Evolutionary conservation across 1,140 invertebrate species (phyloP).

Genomic region (Armadillidium nasatum): DNA sequence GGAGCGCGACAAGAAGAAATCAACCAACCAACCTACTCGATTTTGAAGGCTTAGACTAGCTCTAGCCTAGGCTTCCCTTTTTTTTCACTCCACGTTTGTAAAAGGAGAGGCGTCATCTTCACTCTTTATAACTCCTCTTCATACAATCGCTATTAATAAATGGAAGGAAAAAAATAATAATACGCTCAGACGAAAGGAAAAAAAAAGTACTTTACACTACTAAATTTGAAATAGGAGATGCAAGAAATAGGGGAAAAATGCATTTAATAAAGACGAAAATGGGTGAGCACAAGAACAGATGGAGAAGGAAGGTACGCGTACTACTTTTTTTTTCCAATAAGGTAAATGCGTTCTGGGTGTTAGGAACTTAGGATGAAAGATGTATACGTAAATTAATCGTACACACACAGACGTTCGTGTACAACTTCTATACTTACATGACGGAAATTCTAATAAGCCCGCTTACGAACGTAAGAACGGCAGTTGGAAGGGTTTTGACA

Average conservation of each 20-base stretch:
- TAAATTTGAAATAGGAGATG: not conserved
- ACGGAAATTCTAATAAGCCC: too few species aligned
- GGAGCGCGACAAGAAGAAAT: not conserved
- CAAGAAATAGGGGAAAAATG: not conserved
- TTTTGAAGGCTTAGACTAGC: not conserved
- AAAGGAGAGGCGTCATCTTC: not conserved
- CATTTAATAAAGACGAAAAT: not conserved
- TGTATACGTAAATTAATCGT: too few species aligned
- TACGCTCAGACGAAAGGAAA: not conserved
- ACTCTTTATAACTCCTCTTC: not conserved
- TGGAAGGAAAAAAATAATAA: too few species aligned
- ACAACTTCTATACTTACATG: too few species aligned
- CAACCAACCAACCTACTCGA: not conserved
- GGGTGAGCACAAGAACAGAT: not conserved
- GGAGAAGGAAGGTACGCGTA: not conserved
- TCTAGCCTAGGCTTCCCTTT: not conserved
- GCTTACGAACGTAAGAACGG: too few species aligned
- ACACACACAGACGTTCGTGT: too few species aligned
- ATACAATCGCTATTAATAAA: not conserved
- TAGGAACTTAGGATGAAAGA: not conserved
- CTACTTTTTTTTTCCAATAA: not conserved
- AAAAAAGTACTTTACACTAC: not conserved
- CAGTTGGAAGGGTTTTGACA: too few species aligned
- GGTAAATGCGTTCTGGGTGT: conserved; percentile 3
- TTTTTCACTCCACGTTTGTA: not conserved